A percentile compares a stretch with the other conserved stretches of the same genome.
These are phyloP conservation scores for Enteromius argenteus DNA, from an alignment of 2,797 vertebrate genomes.

Conservation along the genomic window DNA sequence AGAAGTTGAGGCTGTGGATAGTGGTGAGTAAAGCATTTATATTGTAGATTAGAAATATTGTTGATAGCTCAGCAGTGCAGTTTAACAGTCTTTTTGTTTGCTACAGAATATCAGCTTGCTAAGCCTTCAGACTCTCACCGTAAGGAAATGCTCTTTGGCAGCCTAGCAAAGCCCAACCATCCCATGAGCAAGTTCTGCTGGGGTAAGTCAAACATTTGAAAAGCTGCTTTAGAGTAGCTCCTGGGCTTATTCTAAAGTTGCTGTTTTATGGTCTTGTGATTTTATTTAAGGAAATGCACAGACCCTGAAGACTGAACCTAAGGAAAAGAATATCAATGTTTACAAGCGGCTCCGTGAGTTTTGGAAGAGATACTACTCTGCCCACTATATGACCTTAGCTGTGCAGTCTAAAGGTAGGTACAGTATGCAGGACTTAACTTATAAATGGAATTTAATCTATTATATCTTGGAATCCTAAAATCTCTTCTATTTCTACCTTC, in stretches of 20 bases:
- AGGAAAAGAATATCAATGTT: conserved; percentile 91
- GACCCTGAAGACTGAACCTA: conserved; percentile 92
- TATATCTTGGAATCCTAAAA: background rate
- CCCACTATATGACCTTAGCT: conserved; percentile 95
- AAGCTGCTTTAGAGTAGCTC: conserved; percentile 43
- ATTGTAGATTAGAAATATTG: background rate
- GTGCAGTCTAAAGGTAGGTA: conserved; percentile 94
- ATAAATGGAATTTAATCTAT: background rate
- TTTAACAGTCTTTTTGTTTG: background rate
- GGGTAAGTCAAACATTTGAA: conserved; percentile 80
- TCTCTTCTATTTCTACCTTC: conserved; percentile 50
- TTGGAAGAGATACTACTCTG: conserved; percentile 93
- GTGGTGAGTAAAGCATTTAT: conserved; percentile 80
- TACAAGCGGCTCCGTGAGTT: conserved; percentile 91
- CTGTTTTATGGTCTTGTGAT: conserved; percentile 45
- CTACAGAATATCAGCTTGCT: conserved; percentile 92
- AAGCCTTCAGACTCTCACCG: conserved; percentile 95
- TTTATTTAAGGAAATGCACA: conserved; percentile 87
- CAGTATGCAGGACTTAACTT: background rate
- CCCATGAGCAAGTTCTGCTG: conserved; percentile 98
- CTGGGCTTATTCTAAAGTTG: conserved; percentile 52
- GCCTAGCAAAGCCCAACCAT: conserved; percentile 92
- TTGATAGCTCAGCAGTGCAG: background rate
- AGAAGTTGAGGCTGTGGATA: conserved; percentile 97
- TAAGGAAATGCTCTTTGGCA: conserved; percentile 97